These are phyloP conservation scores for Cydia strobilella DNA, from an alignment of 1,140 invertebrate genomes.

Conservation along the genomic window DNA sequence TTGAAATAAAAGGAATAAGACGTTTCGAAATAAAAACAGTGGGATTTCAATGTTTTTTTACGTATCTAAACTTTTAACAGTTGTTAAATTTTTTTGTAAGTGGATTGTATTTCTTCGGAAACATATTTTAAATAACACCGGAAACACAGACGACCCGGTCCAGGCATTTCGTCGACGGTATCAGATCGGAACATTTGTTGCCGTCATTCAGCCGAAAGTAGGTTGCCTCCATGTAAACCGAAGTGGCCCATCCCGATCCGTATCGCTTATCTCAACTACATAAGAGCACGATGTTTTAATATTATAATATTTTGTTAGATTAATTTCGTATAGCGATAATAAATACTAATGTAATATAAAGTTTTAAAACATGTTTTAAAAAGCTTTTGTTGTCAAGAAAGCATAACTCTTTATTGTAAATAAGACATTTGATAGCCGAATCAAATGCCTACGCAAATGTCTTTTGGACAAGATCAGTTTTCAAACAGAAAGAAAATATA, in stretches of 20 bases:
- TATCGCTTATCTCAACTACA: constrained; percentile 11
- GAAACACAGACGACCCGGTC: not conserved
- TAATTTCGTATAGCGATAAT: not conserved
- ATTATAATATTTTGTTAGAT: not conserved
- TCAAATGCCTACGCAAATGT: no score
- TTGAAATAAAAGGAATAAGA: not conserved
- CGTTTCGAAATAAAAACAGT: no score
- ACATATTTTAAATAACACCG: not conserved
- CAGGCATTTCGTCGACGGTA: not conserved
- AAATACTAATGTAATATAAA: not conserved
- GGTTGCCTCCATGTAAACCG: constrained; percentile 3
- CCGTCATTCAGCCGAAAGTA: not conserved
- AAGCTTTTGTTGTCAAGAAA: not conserved
- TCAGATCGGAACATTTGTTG: not conserved
- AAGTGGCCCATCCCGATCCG: not conserved
- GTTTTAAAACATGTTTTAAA: not conserved
- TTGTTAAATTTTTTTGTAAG: no score
- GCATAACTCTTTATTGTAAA: no score
- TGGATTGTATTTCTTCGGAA: not conserved
- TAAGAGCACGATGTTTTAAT: not conserved
- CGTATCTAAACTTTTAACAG: no score
- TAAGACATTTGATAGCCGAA: no score
- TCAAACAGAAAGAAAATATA: no score
- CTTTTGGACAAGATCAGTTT: no score
- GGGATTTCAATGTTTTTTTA: no score